A percentile compares a stretch with the other conserved stretches of the same genome.
Conservation (phyloP, 2,888 invertebrate genomes). For the Caenorhabditis sp. region DNA sequence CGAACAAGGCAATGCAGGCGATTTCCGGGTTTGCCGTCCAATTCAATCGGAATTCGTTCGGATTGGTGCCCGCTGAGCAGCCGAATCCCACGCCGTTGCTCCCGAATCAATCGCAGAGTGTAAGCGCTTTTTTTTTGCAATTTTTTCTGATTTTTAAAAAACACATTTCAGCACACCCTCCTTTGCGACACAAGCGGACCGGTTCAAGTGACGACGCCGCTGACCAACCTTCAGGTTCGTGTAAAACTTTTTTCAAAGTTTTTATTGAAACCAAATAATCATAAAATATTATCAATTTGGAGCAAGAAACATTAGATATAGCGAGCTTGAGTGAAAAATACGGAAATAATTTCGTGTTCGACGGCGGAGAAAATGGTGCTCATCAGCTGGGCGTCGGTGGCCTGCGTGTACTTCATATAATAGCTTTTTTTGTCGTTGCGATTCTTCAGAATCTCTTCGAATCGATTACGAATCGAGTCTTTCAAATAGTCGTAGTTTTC, state of each 20-base stretch:
- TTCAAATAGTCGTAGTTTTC: conserved; percentile 58
- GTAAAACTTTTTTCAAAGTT: conserved; percentile 10
- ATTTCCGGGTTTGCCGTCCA: conserved; percentile 97
- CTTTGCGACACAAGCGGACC: conserved; percentile 89
- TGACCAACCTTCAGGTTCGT: conserved; percentile 90
- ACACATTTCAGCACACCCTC: conserved; percentile 82
- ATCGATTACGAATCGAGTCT: conserved; percentile 55
- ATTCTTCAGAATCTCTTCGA: conserved; percentile 59
- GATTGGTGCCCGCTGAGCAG: conserved; percentile 89
- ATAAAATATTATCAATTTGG: no score
- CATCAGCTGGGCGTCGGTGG: conserved; percentile 76
- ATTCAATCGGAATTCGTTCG: conserved; percentile 96
- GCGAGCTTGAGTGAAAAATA: conserved; percentile 46
- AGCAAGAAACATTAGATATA: conserved; percentile 31
- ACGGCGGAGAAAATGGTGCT: conserved; percentile 73
- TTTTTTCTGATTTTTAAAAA: not conserved
- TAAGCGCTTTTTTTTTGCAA: conserved; percentile 27
- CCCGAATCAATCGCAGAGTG: conserved; percentile 86
- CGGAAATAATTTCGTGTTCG: conserved; percentile 67
- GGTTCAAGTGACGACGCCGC: conserved; percentile 96
- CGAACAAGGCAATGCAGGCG: conserved; percentile 96
- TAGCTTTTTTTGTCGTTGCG: conserved; percentile 59
- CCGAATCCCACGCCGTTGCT: conserved; percentile 88
- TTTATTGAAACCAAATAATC: no score
- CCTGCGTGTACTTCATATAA: conserved; percentile 72